Percentiles rank a stretch among this genome's conserved stretches.
Conservation (phyloP, 2,113 vertebrate genomes). For the Ptyas mucosa region DNA sequence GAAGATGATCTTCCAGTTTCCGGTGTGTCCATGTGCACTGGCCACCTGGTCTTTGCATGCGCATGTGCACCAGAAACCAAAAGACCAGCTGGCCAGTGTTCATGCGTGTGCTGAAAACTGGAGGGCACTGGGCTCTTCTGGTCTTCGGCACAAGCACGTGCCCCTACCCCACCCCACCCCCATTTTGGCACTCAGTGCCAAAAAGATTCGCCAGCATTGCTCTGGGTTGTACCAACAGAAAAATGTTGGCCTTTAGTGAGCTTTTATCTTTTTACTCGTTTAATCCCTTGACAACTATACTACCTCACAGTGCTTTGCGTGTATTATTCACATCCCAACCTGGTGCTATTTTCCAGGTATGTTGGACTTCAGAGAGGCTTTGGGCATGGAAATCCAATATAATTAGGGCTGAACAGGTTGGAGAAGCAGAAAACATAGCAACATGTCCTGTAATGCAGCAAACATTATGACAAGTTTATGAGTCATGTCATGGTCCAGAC, state of each 20-base stretch:
- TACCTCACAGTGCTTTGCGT: background rate
- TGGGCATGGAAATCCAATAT: background rate
- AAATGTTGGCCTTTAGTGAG: background rate
- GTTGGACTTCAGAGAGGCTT: background rate
- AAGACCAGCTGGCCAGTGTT: too few relatives aligned
- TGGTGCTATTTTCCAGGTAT: background rate
- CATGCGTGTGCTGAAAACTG: too few relatives aligned
- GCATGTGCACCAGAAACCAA: too few relatives aligned
- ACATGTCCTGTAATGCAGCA: background rate
- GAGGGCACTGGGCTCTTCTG: too few relatives aligned
- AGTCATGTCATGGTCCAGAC: background rate
- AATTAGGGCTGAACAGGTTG: background rate
- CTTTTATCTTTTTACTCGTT: background rate
- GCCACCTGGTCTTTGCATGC: too few relatives aligned
- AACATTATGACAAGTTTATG: background rate
- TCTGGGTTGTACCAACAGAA: background rate
- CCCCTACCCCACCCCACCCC: too few relatives aligned
- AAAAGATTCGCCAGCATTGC: too few relatives aligned
- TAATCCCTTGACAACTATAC: background rate
- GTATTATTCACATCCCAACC: background rate
- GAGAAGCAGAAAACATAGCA: background rate
- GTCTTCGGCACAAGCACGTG: too few relatives aligned
- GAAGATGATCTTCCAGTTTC: too few relatives aligned
- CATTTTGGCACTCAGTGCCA: too few relatives aligned
- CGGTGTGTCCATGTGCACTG: too few relatives aligned